These are phyloP conservation scores for Aurelia aurita DNA, from an alignment of 30 jellyfish, hydroid and myxozoan genomes.

Conservation along the genomic window DNA sequence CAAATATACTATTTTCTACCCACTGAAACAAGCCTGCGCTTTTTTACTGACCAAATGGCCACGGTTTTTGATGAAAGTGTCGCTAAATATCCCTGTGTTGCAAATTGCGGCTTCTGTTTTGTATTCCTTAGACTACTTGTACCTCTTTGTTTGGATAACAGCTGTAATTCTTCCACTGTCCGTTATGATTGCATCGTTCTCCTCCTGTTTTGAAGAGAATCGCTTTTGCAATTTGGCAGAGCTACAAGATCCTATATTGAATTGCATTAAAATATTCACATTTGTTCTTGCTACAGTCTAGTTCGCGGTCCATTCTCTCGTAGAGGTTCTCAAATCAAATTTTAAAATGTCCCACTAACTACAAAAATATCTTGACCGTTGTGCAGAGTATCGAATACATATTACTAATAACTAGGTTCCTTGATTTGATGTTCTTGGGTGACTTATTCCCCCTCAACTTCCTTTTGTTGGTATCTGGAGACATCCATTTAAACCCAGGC, in stretches of 20 bases:
- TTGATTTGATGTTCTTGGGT: neutral
- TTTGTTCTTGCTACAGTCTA: constrained; percentile 29
- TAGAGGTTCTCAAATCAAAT: constrained; percentile 46
- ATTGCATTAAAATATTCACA: constrained; percentile 21
- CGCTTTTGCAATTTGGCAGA: neutral
- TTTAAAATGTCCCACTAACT: neutral
- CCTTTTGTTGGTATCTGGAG: no score
- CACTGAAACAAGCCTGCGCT: no score
- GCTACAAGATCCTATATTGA: no score
- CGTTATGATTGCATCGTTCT: constrained; percentile 18
- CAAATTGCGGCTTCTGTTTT: constrained; percentile 32
- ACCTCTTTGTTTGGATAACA: constrained; percentile 25
- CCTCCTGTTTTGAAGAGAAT: constrained; percentile 26
- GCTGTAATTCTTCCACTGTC: constrained; percentile 21
- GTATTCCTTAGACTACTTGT: constrained; percentile 18
- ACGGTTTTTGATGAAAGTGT: constrained; percentile 7
- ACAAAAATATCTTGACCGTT: neutral
- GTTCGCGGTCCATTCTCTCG: constrained; percentile 50
- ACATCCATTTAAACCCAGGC: no score
- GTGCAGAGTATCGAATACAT: no score
- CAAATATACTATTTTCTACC: neutral
- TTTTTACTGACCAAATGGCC: no score
- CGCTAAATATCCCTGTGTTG: constrained; percentile 21
- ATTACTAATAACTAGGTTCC: neutral
- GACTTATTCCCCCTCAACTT: neutral